Base-by-base conservation (phyloP, 1,140 invertebrate species). In the Philopotamus ludificatus region DNA sequence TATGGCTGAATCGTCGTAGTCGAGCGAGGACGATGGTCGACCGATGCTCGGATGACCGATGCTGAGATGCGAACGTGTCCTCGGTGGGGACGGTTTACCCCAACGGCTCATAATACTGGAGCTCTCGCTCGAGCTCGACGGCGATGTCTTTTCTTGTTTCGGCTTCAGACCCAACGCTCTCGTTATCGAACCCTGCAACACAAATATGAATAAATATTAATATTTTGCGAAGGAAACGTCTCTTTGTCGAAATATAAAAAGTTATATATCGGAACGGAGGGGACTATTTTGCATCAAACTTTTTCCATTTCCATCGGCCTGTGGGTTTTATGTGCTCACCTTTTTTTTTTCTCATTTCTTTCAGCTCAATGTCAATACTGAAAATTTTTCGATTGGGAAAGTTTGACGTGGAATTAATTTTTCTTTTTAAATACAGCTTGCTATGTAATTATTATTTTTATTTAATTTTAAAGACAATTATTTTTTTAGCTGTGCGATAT, bases 121-220 rank as follows among this genome's bases (percentile, higher is more conserved):
- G 62, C 78, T 84, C 70, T 83, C 83, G 55, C 82, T 85, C 0
- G 81, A 85, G 59, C 81, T 85, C 1, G 81, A 86, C 1, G 84
- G 81, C 2, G 85, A 85, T 1, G 82, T 79, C 51, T 83, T 78
- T 65, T 84, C 82, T 67, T 82, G 85, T 68, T 87, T 86, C 1
- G 79, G 74, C 63, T 80, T 80, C 12, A 89, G 76, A 26, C 90
- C 89, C 34, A 92, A 81, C 10, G 89, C 90, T 67, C 89, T 82
- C 59, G 87, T 88, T 72, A 91, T 80, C 34, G 89, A 91, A 42
- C 89, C 89, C 89, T 91, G 80, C 16, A 79, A 79, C 25, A 22
- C 18, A 10, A 20, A 20, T 25, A 3, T 21, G 45, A 8, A 51
- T 22, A 51, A 51, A 20, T 25, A 2, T 20, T 4, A 51, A 51